Conservation (phyloP, 2,797 vertebrate genomes). For the Garrulus glandarius region DNA sequence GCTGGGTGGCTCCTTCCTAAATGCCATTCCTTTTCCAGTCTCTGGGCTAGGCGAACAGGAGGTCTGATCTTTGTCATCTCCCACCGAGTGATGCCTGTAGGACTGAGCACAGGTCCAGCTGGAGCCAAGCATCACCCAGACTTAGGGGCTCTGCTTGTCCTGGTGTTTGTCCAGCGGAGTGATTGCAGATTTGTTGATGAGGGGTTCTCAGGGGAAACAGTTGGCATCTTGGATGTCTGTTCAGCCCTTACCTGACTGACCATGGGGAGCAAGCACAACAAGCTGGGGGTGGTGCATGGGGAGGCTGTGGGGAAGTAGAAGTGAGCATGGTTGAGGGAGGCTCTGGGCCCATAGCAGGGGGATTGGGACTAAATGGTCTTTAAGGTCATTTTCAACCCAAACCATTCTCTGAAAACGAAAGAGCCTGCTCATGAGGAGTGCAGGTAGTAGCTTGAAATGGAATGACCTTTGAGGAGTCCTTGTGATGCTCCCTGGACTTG, state of each 20-base stretch:
- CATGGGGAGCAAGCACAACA: fast-evolving
- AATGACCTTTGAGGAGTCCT: background rate
- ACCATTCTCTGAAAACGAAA: background rate
- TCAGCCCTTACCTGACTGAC: background rate
- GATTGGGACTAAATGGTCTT: background rate
- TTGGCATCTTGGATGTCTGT: background rate
- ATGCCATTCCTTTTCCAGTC: background rate
- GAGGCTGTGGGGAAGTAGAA: background rate
- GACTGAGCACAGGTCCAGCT: background rate
- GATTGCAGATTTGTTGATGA: background rate
- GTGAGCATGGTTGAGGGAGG: background rate
- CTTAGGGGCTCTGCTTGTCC: background rate
- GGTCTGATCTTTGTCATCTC: background rate
- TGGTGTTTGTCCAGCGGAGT: background rate
- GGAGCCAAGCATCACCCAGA: background rate
- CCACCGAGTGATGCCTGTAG: background rate
- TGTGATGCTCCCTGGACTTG: background rate
- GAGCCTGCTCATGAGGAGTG: background rate
- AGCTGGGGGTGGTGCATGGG: background rate
- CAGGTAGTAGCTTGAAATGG: background rate
- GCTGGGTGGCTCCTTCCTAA: background rate
- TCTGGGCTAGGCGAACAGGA: background rate
- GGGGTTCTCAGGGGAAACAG: background rate
- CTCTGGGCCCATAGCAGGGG: background rate
- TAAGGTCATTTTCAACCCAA: background rate